A percentile compares a stretch with the other conserved stretches of the same genome.
Evolutionary conservation across 2,113 vertebrate genomes (phyloP).

Genomic region (Todiramphus saurophagus): DNA sequence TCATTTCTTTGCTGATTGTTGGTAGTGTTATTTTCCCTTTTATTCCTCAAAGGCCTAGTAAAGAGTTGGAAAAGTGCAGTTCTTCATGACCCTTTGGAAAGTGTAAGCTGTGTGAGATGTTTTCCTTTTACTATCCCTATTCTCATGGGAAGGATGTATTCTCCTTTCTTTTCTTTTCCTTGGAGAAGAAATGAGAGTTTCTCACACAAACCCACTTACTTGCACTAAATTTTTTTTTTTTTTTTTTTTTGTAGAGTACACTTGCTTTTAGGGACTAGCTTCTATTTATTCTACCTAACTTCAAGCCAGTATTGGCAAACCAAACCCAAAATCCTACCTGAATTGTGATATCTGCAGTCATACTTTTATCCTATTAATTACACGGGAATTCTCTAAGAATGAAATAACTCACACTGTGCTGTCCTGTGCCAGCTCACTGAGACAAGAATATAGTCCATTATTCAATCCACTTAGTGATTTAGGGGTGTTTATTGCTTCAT

Average conservation of each 20-base stretch:
- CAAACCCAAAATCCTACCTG: not conserved
- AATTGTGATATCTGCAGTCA: not conserved
- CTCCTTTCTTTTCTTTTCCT: not conserved
- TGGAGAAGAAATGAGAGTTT: not conserved
- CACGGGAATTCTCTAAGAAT: not conserved
- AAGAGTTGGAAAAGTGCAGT: not conserved
- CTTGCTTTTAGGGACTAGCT: not conserved
- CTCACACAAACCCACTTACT: not conserved
- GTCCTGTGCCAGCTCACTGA: not conserved
- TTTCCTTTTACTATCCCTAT: not conserved
- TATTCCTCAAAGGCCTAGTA: conserved; percentile 2
- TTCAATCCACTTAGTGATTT: not conserved
- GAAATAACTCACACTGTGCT: not conserved
- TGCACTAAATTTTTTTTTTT: not conserved
- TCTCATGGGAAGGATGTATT: not conserved
- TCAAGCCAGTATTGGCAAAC: not conserved
- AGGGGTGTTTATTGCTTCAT: not conserved
- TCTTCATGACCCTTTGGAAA: not conserved
- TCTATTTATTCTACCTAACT: not conserved
- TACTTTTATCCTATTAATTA: not conserved
- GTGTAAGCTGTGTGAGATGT: not conserved
- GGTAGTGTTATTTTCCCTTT: not conserved
- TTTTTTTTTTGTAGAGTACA: not conserved
- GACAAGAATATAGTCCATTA: not conserved
- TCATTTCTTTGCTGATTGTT: not conserved